phyloP scores from a whole-genome alignment of 2,888 invertebrate genomes.

The Sesia bembeciformis region DNA sequence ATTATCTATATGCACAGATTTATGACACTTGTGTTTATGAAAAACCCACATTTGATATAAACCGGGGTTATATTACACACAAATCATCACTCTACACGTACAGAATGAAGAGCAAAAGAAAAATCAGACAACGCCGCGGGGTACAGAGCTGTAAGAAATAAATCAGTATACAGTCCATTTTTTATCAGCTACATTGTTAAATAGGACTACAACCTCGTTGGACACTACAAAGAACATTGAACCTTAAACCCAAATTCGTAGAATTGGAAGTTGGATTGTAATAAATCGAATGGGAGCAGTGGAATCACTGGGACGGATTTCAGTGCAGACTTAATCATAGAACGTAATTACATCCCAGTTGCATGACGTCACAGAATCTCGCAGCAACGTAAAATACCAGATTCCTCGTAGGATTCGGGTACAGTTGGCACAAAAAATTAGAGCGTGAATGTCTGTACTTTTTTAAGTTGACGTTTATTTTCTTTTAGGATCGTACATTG shows the following conservation, averaged over 20 bases:
- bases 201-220: background rate
- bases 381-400: background rate
- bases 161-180: background rate
- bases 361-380: background rate
- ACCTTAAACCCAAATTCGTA: background rate
- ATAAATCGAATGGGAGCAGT: background rate
- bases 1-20: too few relatives aligned
- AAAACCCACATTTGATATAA: background rate
- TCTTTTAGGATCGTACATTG: too few relatives aligned
- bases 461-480: background rate
- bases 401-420: background rate
- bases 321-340: slow-evolving; percentile 6
- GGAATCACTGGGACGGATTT: slow-evolving; percentile 8
- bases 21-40: too few relatives aligned
- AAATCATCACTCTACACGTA: background rate
- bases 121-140: background rate
- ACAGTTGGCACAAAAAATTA: background rate
- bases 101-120: background rate
- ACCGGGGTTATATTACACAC: background rate
- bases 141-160: background rate
- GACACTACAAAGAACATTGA: background rate
- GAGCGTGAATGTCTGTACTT: background rate
- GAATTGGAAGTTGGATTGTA: background rate
- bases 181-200: background rate
- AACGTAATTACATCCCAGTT: slow-evolving; percentile 5